Evolutionary conservation across 2,797 vertebrate genomes (phyloP).

Genomic region (Coilia nasus): DNA sequence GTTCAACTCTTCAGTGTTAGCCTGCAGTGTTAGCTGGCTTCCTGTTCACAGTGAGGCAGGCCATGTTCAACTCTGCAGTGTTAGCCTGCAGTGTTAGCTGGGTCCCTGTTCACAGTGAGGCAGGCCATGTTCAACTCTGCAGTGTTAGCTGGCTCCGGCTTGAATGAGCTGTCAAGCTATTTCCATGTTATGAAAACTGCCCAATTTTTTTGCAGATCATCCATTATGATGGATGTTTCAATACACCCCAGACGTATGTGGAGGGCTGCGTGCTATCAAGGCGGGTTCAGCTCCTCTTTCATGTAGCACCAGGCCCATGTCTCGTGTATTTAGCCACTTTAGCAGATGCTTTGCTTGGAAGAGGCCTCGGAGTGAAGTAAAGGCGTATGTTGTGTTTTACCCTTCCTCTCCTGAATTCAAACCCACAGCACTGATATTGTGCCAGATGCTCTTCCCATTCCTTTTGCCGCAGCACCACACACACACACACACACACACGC

Average conservation of each 20-base stretch:
- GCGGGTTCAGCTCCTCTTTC: background rate
- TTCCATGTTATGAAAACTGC: background rate
- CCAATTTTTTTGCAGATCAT: background rate
- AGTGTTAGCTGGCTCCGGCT: background rate
- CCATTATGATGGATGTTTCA: background rate
- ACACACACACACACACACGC: too few relatives aligned
- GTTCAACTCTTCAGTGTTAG: too few relatives aligned
- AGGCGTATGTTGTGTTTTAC: background rate
- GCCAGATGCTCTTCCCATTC: background rate
- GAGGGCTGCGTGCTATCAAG: background rate
- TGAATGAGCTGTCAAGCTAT: background rate
- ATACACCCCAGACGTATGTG: background rate
- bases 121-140: background rate
- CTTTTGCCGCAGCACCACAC: too few relatives aligned
- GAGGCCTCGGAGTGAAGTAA: background rate
- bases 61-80: background rate
- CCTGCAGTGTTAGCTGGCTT: background rate
- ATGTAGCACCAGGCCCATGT: background rate
- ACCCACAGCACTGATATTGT: background rate
- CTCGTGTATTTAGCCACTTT: background rate
- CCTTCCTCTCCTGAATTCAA: background rate
- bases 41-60: background rate
- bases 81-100: background rate
- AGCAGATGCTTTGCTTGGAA: slow-evolving; percentile 7
- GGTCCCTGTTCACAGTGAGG: background rate